Percentiles rank a stretch among this genome's conserved stretches.
These are phyloP conservation scores for Hirtodrosophila trivittata DNA, from an alignment of 2,888 invertebrate species.

Conservation along the genomic window DNA sequence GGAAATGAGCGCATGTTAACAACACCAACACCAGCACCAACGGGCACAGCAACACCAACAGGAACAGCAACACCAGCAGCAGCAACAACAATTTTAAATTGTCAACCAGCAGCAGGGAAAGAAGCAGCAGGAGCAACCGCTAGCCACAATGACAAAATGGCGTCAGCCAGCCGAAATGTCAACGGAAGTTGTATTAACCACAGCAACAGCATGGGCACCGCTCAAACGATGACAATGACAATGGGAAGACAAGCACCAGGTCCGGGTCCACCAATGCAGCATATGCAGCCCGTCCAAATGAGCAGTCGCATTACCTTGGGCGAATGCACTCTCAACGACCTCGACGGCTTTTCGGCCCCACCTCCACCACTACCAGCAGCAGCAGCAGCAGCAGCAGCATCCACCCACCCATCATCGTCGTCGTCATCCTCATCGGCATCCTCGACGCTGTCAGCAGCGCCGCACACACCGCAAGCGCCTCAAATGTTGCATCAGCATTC, in stretches of 20 bases:
- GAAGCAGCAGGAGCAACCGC: conserved; percentile 39
- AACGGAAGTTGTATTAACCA: conserved; percentile 76
- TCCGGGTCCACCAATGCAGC: conserved; percentile 51
- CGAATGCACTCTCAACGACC: conserved; percentile 76
- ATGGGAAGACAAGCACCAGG: conserved; percentile 55
- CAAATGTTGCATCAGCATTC: conserved; percentile 54
- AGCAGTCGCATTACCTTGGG: conserved; percentile 70
- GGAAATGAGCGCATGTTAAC: conserved; percentile 84
- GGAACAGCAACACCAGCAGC: conserved; percentile 34
- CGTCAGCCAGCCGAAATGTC: conserved; percentile 73
- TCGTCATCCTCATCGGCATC: conserved; percentile 36
- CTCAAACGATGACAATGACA: conserved; percentile 18
- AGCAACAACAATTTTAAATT: conserved; percentile 18
- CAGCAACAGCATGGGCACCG: conserved; percentile 60
- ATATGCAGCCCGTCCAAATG: conserved; percentile 38
- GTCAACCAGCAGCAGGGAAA: conserved; percentile 39
- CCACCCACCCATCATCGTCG: background rate
- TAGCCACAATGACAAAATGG: conserved; percentile 76
- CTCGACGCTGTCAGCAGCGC: conserved; percentile 17
- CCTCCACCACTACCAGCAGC: conserved; percentile 18
- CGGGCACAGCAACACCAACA: conserved; percentile 53
- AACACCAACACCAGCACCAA: conserved; percentile 78
- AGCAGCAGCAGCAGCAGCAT: background rate
- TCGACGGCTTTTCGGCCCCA: conserved; percentile 53
- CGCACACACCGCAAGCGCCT: conserved; percentile 64